These are phyloP conservation scores for Leptopilina clavipes DNA, from an alignment of 1,140 invertebrate species.

Conservation along the genomic window DNA sequence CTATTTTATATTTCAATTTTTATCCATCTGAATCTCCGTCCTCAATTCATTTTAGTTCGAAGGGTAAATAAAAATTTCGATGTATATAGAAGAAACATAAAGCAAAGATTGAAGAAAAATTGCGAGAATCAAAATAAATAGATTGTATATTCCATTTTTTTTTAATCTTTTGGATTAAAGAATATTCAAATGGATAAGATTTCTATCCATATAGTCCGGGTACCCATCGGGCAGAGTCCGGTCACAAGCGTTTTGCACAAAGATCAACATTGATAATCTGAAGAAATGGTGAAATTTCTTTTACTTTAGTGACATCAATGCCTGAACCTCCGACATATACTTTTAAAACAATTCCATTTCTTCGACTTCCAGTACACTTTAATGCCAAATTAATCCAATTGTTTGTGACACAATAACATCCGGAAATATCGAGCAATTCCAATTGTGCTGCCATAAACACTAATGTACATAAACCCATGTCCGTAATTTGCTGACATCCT, in stretches of 20 bases:
- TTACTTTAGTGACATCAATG: background rate
- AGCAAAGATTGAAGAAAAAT: no score
- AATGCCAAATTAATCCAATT: background rate
- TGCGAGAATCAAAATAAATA: no score
- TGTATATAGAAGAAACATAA: no score
- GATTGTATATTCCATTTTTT: no score
- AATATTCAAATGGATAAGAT: no score
- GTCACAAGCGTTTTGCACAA: background rate
- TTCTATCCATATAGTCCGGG: background rate
- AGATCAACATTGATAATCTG: slow-evolving; percentile 31
- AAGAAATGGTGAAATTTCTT: slow-evolving; percentile 7
- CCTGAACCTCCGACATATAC: slow-evolving; percentile 12
- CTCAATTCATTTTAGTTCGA: no score
- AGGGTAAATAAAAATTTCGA: no score
- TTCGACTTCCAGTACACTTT: background rate
- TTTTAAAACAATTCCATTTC: slow-evolving; percentile 24
- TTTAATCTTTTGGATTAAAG: no score
- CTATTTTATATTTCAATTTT: no score
- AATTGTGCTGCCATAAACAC: background rate
- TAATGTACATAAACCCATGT: background rate
- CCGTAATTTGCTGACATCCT: background rate
- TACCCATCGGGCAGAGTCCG: background rate
- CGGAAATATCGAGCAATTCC: background rate
- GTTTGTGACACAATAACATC: background rate
- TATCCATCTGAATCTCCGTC: no score